Conservation (phyloP, 2,888 invertebrate species). For the Acleris emargana region DNA sequence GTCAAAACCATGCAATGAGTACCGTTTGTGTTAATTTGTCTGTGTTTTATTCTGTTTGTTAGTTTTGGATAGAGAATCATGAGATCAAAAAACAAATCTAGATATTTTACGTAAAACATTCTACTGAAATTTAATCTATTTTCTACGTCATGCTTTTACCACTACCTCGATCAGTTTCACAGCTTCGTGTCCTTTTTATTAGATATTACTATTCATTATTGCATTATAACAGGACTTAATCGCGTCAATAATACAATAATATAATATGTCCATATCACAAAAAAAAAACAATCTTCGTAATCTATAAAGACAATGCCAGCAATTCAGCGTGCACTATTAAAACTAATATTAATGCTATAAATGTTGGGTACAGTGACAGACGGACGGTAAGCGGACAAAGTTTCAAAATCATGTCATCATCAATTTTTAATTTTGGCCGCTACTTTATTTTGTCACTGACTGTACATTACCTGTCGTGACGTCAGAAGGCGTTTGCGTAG, state of each 20-base stretch:
- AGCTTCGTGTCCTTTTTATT: too few species aligned
- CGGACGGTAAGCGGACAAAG: too few species aligned
- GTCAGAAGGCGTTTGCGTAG: constrained; percentile 55
- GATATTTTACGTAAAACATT: background rate
- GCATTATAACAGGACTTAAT: too few species aligned
- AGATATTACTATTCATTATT: too few species aligned
- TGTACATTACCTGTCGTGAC: constrained; percentile 48
- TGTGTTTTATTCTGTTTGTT: background rate
- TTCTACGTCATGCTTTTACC: constrained; percentile 8
- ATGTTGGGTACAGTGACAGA: constrained; percentile 6
- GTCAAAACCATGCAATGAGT: constrained; percentile 22
- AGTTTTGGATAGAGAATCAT: background rate
- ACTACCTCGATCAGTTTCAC: too few species aligned
- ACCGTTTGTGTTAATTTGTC: constrained; percentile 20
- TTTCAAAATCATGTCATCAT: too few species aligned
- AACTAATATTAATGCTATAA: too few species aligned
- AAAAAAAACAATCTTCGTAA: too few species aligned
- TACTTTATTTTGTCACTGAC: too few species aligned
- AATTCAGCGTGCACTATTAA: constrained; percentile 4
- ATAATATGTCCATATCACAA: too few species aligned
- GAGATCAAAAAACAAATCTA: background rate
- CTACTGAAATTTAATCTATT: background rate
- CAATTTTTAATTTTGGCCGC: too few species aligned
- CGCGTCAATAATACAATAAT: too few species aligned
- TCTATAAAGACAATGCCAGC: constrained; percentile 2